A percentile compares a stretch with the other conserved stretches of the same genome.
phyloP scores from a whole-genome alignment of 2,797 vertebrate genomes.

The Gymnopithys bicolor region DNA sequence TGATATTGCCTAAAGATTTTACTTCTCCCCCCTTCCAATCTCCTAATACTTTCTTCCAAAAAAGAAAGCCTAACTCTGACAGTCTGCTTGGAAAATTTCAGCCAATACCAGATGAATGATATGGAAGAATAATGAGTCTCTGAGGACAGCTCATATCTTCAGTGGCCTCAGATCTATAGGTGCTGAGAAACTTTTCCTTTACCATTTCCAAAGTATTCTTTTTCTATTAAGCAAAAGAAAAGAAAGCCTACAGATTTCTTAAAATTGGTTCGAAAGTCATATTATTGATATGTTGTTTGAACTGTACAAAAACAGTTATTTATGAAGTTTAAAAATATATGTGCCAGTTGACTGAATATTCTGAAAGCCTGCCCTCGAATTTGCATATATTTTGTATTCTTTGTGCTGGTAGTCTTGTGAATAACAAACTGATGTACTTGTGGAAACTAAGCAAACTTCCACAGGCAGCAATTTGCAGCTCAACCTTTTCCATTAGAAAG shows the following conservation, averaged over 20 bases:
- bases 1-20: neutral
- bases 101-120: neutral
- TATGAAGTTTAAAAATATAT: neutral
- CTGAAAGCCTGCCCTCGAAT: neutral
- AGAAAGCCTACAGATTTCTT: neutral
- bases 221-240: neutral
- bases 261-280: neutral
- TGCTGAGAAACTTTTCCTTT: neutral
- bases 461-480: neutral
- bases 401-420: neutral
- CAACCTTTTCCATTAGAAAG: neutral
- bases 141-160: neutral
- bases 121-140: neutral
- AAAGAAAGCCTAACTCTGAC: neutral
- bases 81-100: neutral
- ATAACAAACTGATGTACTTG: neutral
- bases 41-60: neutral
- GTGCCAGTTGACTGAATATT: neutral
- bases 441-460: neutral
- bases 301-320: neutral
- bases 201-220: neutral
- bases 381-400: neutral
- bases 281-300: neutral
- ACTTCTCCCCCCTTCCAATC: rapidly evolving
- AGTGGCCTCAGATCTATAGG: neutral